phyloP scores from a whole-genome alignment of 2,797 vertebrate species.

The Octomys mimax region DNA sequence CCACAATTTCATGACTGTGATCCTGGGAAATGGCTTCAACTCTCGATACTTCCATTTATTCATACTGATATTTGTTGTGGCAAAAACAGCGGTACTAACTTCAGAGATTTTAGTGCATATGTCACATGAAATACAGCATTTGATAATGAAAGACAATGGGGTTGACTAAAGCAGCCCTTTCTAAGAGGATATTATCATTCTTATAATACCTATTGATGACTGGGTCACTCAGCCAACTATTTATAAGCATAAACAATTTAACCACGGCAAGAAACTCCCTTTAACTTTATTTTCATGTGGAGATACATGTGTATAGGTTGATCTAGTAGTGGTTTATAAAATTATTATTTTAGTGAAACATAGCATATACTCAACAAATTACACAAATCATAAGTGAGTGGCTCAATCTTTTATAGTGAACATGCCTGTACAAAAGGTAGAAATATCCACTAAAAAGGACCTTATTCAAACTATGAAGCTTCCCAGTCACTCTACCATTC shows the following conservation, averaged over 20 bases:
- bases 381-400: background rate
- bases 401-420: background rate
- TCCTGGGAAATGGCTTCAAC: conserved; percentile 55
- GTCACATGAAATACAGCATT: conserved; percentile 36
- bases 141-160: background rate
- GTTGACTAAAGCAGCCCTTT: background rate
- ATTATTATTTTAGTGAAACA: background rate
- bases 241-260: background rate
- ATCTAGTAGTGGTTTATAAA: background rate
- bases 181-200: background rate
- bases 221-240: background rate
- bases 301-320: background rate
- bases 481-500: background rate
- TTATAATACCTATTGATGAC: background rate
- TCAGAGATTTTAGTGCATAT: conserved; percentile 8
- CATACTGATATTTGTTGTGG: background rate
- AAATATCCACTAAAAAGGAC: background rate
- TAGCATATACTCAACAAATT: background rate
- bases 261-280: background rate
- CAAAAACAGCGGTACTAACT: background rate
- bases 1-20: conserved; percentile 7
- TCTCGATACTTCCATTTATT: conserved; percentile 41
- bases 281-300: background rate
- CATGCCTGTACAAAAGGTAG: background rate
- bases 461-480: background rate